A percentile compares a stretch with the other conserved stretches of the same genome.
Conservation (phyloP, 2,797 vertebrate genomes). For the Lepilemur septentrionalis region DNA sequence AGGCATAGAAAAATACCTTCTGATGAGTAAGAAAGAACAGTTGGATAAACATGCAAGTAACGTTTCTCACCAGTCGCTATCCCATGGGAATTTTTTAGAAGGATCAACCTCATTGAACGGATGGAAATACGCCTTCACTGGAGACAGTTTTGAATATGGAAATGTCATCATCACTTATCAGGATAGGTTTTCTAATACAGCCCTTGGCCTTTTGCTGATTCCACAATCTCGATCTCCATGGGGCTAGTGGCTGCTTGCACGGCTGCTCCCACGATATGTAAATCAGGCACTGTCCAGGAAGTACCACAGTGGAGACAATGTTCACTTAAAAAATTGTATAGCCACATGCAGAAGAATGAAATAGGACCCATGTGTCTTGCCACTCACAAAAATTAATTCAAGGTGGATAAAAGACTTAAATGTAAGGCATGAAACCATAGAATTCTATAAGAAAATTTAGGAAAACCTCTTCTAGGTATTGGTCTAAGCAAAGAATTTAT, state of each 20-base stretch:
- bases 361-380: no score
- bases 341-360: no score
- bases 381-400: no score
- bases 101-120: no score
- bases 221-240: not conserved
- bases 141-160: not conserved
- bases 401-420: no score
- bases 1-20: not conserved
- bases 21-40: not conserved
- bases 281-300: not conserved
- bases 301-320: not conserved
- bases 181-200: not conserved
- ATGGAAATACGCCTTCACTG: not conserved
- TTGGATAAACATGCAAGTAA: no score
- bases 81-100: not conserved
- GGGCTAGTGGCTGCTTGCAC: not conserved
- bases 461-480: no score
- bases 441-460: no score
- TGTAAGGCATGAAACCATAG: no score
- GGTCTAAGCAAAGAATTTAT: no score
- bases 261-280: not conserved
- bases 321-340: not conserved
- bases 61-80: not conserved
- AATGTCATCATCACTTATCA: no score
- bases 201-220: not conserved